Conservation (phyloP, 2,797 vertebrate genomes). For the Aeoliscus strigatus region DNA sequence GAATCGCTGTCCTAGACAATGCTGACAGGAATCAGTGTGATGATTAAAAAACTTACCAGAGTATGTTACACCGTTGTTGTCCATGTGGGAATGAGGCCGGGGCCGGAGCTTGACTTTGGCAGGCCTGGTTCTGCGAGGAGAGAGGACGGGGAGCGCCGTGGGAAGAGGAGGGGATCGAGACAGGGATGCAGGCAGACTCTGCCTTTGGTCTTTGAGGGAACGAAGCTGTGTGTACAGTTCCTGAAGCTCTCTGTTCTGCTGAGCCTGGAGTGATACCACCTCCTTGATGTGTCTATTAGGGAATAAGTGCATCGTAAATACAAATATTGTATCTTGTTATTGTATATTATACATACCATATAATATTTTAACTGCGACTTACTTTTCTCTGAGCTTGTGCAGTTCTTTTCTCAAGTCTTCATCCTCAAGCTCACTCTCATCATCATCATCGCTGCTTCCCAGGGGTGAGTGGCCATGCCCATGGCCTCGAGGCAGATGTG, state of each 20-base stretch:
- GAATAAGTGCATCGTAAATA: too few species aligned
- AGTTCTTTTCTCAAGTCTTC: conserved; percentile 85
- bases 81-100: conserved; percentile 81
- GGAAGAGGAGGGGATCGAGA: conserved; percentile 65
- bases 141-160: conserved; percentile 66
- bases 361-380: too few species aligned
- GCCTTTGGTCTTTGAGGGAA: conserved; percentile 78
- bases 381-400: conserved; percentile 88
- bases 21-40: too few species aligned
- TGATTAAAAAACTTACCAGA: too few species aligned
- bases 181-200: conserved; percentile 67
- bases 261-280: conserved; percentile 85
- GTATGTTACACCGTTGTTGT: conserved; percentile 79
- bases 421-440: conserved; percentile 86
- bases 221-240: conserved; percentile 85
- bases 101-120: conserved; percentile 81
- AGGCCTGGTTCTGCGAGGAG: conserved; percentile 81
- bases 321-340: too few species aligned
- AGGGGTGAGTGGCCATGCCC: conserved; percentile 82
- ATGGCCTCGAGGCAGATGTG: conserved; percentile 63
- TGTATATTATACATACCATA: too few species aligned
- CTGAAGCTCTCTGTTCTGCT: conserved; percentile 87
- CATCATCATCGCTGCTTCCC: conserved; percentile 84
- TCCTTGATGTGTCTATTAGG: conserved; percentile 95
- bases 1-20: too few species aligned